phyloP scores from a whole-genome alignment of 1,140 invertebrate genomes.

The Paraescarpia echinospica region DNA sequence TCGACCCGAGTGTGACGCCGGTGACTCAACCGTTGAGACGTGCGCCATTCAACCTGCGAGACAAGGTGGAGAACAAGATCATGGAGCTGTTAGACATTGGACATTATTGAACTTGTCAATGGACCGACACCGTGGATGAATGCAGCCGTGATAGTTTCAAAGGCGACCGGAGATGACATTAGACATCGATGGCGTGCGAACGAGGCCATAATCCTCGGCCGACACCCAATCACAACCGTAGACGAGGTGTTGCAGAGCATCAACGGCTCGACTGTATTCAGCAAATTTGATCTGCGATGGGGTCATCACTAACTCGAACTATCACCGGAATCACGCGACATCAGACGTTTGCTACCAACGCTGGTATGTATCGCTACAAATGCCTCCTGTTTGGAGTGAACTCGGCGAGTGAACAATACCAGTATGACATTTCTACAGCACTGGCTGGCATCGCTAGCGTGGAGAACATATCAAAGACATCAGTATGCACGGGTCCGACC shows the following conservation, averaged over 20 bases:
- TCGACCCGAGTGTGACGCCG: background rate
- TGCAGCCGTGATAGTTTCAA: too few species aligned
- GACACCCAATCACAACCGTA: background rate
- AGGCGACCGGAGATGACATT: background rate
- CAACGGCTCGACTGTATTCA: background rate
- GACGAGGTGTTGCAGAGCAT: constrained; percentile 14
- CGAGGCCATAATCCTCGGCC: too few species aligned
- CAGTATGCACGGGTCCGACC: background rate
- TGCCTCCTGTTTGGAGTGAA: constrained; percentile 23
- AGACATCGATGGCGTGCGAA: too few species aligned
- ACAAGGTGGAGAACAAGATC: too few species aligned
- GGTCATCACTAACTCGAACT: constrained; percentile 29
- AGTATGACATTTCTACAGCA: constrained; percentile 9
- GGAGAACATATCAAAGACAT: constrained; percentile 1
- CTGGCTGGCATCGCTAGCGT: background rate
- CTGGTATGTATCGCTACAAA: constrained; percentile 24
- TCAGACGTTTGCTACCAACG: constrained; percentile 30
- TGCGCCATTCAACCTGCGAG: background rate
- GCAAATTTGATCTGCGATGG: constrained; percentile 2
- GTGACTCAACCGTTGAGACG: background rate
- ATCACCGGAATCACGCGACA: constrained; percentile 20
- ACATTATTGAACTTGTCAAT: constrained; percentile 5
- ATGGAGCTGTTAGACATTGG: too few species aligned
- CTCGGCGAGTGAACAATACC: constrained; percentile 18
- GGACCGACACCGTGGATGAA: background rate